phyloP scores from a whole-genome alignment of 1,140 invertebrate species.

The Brachionus koreanus region DNA sequence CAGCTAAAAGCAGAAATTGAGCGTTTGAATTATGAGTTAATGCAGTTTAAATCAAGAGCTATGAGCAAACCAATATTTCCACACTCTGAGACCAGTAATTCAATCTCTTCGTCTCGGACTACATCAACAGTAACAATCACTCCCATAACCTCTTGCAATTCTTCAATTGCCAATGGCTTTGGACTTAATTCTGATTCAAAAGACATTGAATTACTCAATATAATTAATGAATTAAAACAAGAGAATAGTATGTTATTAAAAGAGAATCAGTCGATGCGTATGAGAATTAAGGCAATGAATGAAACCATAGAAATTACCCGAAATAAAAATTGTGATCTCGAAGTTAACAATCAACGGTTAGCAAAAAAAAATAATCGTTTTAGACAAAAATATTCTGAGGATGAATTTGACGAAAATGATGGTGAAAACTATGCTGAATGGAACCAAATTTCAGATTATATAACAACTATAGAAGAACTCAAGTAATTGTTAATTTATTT shows the following conservation, averaged over 20 bases:
- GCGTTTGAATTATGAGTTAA: slow-evolving; percentile 60
- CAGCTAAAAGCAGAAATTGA: slow-evolving; percentile 80
- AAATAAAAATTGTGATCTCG: slow-evolving; percentile 70
- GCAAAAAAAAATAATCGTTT: background rate
- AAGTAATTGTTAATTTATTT: slow-evolving; percentile 55
- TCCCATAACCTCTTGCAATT: background rate
- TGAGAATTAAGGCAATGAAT: slow-evolving; percentile 83
- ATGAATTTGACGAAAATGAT: slow-evolving; percentile 48
- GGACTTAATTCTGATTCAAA: slow-evolving; percentile 62
- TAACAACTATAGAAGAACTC: slow-evolving; percentile 85
- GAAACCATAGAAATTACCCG: slow-evolving; percentile 87
- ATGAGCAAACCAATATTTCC: background rate
- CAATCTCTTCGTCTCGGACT: slow-evolving; percentile 2
- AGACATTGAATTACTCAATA: slow-evolving; percentile 65
- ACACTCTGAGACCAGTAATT: slow-evolving; percentile 10
- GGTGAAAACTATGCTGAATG: slow-evolving; percentile 60
- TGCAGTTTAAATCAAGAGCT: slow-evolving; percentile 11
- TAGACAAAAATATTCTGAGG: background rate
- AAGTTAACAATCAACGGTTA: slow-evolving; percentile 1
- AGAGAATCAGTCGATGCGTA: slow-evolving; percentile 78
- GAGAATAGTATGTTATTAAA: slow-evolving; percentile 88
- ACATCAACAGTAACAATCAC: slow-evolving; percentile 37
- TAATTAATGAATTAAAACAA: slow-evolving; percentile 86
- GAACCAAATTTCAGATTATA: slow-evolving; percentile 73
- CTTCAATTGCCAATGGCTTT: background rate